phyloP scores from a whole-genome alignment of 2,888 invertebrate species.

The Diarsia rubi region DNA sequence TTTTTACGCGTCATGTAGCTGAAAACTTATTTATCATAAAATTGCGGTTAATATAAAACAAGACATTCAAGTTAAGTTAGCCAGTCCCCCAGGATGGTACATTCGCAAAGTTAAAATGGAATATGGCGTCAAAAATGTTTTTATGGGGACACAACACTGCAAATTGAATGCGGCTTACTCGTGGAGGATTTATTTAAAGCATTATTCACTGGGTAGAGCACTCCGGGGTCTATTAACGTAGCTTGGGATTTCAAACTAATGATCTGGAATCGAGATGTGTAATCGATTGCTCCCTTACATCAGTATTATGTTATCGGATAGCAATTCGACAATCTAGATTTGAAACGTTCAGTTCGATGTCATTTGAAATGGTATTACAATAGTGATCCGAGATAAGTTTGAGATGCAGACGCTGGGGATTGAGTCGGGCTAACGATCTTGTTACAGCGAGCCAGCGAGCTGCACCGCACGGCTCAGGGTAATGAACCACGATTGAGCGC shows the following conservation, averaged over 20 bases:
- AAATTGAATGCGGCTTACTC: constrained; percentile 47
- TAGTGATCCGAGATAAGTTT: constrained; percentile 66
- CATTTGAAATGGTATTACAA: constrained; percentile 69
- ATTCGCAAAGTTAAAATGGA: constrained; percentile 57
- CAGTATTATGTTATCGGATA: constrained; percentile 58
- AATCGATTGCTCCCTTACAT: constrained; percentile 65
- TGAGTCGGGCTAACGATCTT: constrained; percentile 74
- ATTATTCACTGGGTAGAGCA: constrained; percentile 48
- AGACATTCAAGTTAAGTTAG: constrained; percentile 43
- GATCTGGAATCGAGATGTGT: constrained; percentile 69
- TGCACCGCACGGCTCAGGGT: constrained; percentile 65
- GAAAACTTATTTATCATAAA: constrained; percentile 27
- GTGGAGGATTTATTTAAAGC: constrained; percentile 54
- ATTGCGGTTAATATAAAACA: constrained; percentile 46
- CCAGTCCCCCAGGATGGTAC: constrained; percentile 30
- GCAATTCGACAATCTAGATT: constrained; percentile 58
- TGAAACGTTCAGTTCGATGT: constrained; percentile 51
- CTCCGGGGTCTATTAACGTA: constrained; percentile 59
- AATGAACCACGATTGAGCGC: constrained; percentile 69
- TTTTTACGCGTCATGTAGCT: constrained; percentile 11
- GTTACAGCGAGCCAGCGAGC: constrained; percentile 67
- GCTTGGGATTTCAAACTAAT: constrained; percentile 65
- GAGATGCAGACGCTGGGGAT: constrained; percentile 60
- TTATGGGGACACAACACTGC: constrained; percentile 50
- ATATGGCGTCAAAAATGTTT: constrained; percentile 55